Evolutionary conservation across 2,797 vertebrate genomes (phyloP).

Genomic region (Meriones psammophilus): DNA sequence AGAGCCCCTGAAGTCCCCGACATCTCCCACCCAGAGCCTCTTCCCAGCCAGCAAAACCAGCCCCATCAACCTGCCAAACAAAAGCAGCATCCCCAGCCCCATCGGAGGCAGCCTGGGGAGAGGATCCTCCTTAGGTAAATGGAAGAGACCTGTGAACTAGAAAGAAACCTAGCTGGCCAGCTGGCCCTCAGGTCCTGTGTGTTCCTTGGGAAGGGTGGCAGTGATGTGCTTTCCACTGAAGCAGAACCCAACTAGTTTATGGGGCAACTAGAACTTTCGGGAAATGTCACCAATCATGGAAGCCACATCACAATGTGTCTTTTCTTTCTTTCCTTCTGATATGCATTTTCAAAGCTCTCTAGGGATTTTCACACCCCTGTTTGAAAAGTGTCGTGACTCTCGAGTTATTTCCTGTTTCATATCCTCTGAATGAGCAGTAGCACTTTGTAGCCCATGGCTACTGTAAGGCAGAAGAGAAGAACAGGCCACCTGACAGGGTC

Average conservation of each 20-base stretch:
- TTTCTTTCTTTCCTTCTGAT: neutral
- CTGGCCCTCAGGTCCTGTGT: slow-evolving; percentile 15
- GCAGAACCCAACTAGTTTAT: neutral
- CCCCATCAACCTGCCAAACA: slow-evolving; percentile 91
- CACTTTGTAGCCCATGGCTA: neutral
- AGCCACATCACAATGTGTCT: neutral
- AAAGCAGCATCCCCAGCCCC: slow-evolving; percentile 95
- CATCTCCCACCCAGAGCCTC: slow-evolving; percentile 94
- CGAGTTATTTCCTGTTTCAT: slow-evolving; percentile 49
- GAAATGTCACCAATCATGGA: slow-evolving; percentile 40
- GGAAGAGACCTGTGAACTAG: slow-evolving; percentile 76
- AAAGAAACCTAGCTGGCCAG: slow-evolving; percentile 61
- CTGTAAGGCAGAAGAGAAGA: slow-evolving; percentile 22
- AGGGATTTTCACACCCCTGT: neutral
- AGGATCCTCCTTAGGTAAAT: slow-evolving; percentile 94
- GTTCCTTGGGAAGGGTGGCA: slow-evolving; percentile 8
- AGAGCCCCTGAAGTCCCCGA: slow-evolving; percentile 92
- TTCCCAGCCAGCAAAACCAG: slow-evolving; percentile 94
- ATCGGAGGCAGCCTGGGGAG: slow-evolving; percentile 91
- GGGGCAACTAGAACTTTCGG: slow-evolving; percentile 51
- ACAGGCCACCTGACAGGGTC: neutral
- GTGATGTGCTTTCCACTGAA: neutral
- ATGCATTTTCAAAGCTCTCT: neutral
- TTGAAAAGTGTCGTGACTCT: neutral
- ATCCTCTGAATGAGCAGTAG: slow-evolving; percentile 30